Base-by-base conservation (phyloP, 2,888 invertebrate species). In the Hydrotaea cyrtoneurina region DNA sequence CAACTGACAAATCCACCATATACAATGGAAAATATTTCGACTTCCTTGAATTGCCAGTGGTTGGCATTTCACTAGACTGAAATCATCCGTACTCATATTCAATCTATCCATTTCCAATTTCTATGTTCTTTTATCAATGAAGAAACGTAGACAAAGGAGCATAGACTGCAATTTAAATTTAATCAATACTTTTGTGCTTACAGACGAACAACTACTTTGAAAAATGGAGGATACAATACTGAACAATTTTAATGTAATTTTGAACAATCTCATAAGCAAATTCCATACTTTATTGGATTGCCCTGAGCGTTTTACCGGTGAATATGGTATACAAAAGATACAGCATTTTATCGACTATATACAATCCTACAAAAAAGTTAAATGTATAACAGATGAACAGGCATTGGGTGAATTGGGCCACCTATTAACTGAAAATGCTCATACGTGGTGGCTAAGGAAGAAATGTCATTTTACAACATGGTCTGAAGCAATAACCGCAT, bases 331-430 rank as follows among this genome's bases (percentile, higher is more conserved):
- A 19, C 17, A 71, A 53, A 82, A 86, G 26, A 62, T 86, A 21
- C 82, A 82, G 7, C 43, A 74, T 55, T 86, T 86, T 80, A 72
- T 86, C 8, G 82, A 86, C 39, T 86, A 85, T 39, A 82, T 86
- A 36, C 64, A 84, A 13, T 64, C 73, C 46, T 86, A 85, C 15
- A 86, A 86, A 62, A 76, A 43, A 17, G n/a, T 82, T 0, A 86
- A 86, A 50, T 78, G 78, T 21, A 82, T 86, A 57, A 23, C 23
- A 8, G 86, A 86, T 71, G 78, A 84, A n/a, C 84, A 85, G 71
- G 82, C 84, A 31, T 57, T 86, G 10, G 43, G 46, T 13, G 86
- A 86, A 69, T 31, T 86, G 21, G 82, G 82, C 39, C 72, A 80
- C 62, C 62, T 86, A 5, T 21, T 86, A 31, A 13, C 64, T 0